Conservation (phyloP, 2,888 invertebrate genomes). For the Tholera decimalis region DNA sequence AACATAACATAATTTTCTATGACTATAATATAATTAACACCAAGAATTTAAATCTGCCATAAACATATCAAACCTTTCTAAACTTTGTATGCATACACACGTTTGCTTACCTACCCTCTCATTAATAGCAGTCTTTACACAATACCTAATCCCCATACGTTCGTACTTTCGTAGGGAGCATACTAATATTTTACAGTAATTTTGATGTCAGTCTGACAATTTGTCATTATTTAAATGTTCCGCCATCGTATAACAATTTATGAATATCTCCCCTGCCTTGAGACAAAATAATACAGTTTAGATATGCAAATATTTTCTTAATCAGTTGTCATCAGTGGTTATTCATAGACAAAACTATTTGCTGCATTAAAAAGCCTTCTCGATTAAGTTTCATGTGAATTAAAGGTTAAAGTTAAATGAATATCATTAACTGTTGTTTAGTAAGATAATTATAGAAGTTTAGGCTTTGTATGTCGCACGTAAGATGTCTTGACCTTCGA, state of each 20-base stretch:
- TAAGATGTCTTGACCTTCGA: slow-evolving; percentile 92
- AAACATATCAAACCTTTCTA: slow-evolving; percentile 36
- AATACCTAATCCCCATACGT: slow-evolving; percentile 44
- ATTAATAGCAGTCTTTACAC: slow-evolving; percentile 60
- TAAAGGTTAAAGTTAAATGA: slow-evolving; percentile 20
- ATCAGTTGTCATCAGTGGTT: slow-evolving; percentile 10
- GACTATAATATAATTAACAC: slow-evolving; percentile 71
- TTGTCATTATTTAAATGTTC: slow-evolving; percentile 44
- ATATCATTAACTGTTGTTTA: slow-evolving; percentile 9
- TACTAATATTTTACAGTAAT: slow-evolving; percentile 48
- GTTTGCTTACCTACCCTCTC: slow-evolving; percentile 34
- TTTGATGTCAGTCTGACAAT: slow-evolving; percentile 65
- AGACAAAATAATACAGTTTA: slow-evolving; percentile 32
- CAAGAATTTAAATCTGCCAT: slow-evolving; percentile 57
- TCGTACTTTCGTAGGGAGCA: slow-evolving; percentile 24
- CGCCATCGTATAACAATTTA: slow-evolving; percentile 14
- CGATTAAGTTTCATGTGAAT: slow-evolving; percentile 23
- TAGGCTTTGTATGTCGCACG: slow-evolving; percentile 66
- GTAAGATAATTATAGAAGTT: slow-evolving; percentile 15
- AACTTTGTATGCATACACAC: slow-evolving; percentile 40
- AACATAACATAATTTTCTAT: slow-evolving; percentile 80
- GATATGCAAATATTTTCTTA: slow-evolving; percentile 27
- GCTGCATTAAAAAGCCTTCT: slow-evolving; percentile 14
- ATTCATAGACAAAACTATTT: slow-evolving; percentile 21
- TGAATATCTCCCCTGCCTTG: slow-evolving; percentile 5